Evolutionary conservation across 2,888 invertebrate species (phyloP).

Genomic region (Panorpa germanica): DNA sequence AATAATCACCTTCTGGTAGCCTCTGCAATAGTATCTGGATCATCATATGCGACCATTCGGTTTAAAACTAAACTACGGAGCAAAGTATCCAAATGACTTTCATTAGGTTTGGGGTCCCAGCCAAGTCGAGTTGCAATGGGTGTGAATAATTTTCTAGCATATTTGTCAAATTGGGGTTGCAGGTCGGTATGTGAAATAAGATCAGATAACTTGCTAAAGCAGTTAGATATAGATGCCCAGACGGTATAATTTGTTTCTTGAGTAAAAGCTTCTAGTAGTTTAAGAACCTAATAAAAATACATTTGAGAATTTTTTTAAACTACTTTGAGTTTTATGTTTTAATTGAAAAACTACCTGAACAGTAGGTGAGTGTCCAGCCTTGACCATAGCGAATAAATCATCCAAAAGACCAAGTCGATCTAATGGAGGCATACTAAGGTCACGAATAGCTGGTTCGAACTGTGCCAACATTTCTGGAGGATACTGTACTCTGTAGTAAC

Average conservation of each 20-base stretch:
- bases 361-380: conserved; percentile 62
- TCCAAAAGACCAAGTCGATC: conserved; percentile 81
- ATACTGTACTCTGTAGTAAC: conserved; percentile 82
- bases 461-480: conserved; percentile 52
- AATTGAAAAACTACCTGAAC: conserved; percentile 44
- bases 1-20: conserved; percentile 43
- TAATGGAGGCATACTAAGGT: conserved; percentile 63
- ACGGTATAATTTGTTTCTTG: conserved; percentile 86
- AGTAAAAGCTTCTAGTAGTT: conserved; percentile 67
- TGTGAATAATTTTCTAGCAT: conserved; percentile 51
- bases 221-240: conserved; percentile 71
- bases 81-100: conserved; percentile 68
- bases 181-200: conserved; percentile 65
- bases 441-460: conserved; percentile 61
- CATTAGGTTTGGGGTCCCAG: conserved; percentile 66
- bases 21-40: conserved; percentile 50
- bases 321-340: too few species aligned
- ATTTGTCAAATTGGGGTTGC: conserved; percentile 51
- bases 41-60: conserved; percentile 55
- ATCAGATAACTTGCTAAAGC: conserved; percentile 54
- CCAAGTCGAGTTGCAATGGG: conserved; percentile 57
- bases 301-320: too few species aligned
- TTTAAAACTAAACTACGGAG: conserved; percentile 59
- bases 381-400: conserved; percentile 83
- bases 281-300: too few species aligned